Base-by-base conservation (phyloP, 2,888 invertebrate genomes). In the Xestia sexstrigata region DNA sequence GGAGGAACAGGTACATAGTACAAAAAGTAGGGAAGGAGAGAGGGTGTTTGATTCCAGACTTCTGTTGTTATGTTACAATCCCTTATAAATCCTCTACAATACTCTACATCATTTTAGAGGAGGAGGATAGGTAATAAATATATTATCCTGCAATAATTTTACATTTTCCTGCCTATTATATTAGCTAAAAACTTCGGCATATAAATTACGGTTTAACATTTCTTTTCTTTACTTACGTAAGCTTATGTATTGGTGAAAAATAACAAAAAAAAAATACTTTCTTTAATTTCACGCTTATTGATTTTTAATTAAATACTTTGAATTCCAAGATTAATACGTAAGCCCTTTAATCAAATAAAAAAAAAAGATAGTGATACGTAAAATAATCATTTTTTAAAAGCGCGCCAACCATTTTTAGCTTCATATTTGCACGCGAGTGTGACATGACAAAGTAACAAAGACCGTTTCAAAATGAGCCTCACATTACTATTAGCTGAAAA, bases 401-500 rank as follows among this genome's bases (percentile, higher is more conserved):
- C 39, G 39, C 17, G 47, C 17, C 55, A 42, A 66, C 13, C 23
- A 26, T 81, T 74, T n/a, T 49, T 17, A 11, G 8, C 26, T 81
- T 49, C 17, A 15, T 65, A n/a, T 42, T 49, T 79, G 26, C 52
- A 66, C 42, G 68, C 35, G 30, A 66, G 13, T 63, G 39, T 62
- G 17, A 69, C 71, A 67, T 72, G 49, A 63, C 58, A 76, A 23
- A 73, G 30, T 65, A 78, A 82, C 83, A 77, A 75, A 26, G 47
- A 76, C 49, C 70, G 65, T 75, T 73, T 62, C 62, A 67, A 76
- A 76, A 62, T n/a, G 70, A 76, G 55, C 52, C 70, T 67, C 71
- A 76, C 39, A 74, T 74, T 78, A 70, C 77, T 74, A 72, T 76
- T 79, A 45, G 71, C 74, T 74, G 79, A 71, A 83, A 86, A 83